Evolutionary conservation across 2,888 invertebrate genomes (phyloP).

Genomic region (Polydrusus cervinus): DNA sequence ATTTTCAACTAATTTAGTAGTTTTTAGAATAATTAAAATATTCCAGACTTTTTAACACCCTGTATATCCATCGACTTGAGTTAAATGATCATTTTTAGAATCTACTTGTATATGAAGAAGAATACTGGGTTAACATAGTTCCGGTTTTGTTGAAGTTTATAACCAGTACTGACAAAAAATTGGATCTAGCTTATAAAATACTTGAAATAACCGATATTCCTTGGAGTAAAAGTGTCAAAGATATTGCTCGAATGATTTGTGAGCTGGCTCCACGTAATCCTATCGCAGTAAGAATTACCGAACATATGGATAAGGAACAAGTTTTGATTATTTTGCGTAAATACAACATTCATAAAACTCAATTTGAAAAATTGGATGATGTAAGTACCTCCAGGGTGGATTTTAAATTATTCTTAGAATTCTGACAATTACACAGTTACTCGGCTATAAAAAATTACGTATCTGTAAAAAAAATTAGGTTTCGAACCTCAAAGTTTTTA

Average conservation of each 20-base stretch:
- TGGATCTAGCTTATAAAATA: slow-evolving; percentile 61
- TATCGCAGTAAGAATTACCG: slow-evolving; percentile 66
- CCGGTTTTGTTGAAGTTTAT: slow-evolving; percentile 62
- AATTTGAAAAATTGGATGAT: slow-evolving; percentile 60
- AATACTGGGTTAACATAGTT: slow-evolving; percentile 61
- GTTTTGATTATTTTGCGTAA: slow-evolving; percentile 70
- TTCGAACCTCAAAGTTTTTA: too few relatives aligned
- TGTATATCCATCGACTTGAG: too few relatives aligned
- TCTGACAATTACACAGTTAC: too few relatives aligned
- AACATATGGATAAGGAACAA: slow-evolving; percentile 68
- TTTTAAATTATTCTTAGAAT: too few relatives aligned
- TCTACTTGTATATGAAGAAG: slow-evolving; percentile 60
- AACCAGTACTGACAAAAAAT: slow-evolving; percentile 59
- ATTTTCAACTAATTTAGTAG: too few relatives aligned
- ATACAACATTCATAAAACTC: slow-evolving; percentile 65
- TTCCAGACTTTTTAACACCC: too few relatives aligned
- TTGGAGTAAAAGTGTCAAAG: slow-evolving; percentile 62
- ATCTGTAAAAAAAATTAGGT: too few relatives aligned
- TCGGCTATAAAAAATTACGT: too few relatives aligned
- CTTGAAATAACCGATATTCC: slow-evolving; percentile 63
- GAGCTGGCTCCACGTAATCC: slow-evolving; percentile 63
- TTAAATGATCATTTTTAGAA: slow-evolving; percentile 55
- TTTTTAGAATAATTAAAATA: too few relatives aligned
- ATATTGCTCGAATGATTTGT: slow-evolving; percentile 60
- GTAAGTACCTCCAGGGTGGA: slow-evolving; percentile 59